Percentiles rank a stretch among this genome's conserved stretches.
Evolutionary conservation across 2,797 vertebrate species (phyloP).

Genomic region (Alauda arvensis): DNA sequence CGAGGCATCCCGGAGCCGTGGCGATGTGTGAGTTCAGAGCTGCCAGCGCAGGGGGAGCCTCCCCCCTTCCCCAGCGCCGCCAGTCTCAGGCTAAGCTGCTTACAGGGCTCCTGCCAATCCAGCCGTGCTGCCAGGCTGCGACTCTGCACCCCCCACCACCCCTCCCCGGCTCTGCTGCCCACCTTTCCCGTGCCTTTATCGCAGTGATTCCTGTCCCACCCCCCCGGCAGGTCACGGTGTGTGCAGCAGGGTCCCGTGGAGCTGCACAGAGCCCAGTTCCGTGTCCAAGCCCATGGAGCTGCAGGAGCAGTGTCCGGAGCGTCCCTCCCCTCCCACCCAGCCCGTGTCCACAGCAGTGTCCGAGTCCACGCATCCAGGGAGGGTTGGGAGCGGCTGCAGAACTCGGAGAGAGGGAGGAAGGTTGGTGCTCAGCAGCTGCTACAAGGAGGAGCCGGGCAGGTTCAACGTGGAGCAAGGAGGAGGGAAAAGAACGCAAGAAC

Average conservation of each 20-base stretch:
- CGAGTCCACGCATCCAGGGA: constrained; percentile 14
- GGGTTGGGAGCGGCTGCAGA: constrained; percentile 1
- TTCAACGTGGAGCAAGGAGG: constrained; percentile 5
- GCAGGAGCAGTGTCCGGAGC: not conserved
- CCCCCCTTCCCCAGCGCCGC: not conserved
- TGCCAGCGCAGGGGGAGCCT: not conserved
- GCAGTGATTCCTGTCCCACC: fast-evolving
- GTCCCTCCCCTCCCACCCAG: not conserved
- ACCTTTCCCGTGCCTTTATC: not conserved
- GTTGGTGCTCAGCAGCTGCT: not conserved
- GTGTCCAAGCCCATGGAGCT: not conserved
- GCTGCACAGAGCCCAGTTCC: not conserved
- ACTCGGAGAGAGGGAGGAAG: constrained; percentile 7
- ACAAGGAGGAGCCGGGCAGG: constrained; percentile 12
- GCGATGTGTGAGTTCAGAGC: not conserved
- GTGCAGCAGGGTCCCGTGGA: not conserved
- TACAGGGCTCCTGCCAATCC: constrained; percentile 2
- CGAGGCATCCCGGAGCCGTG: not conserved
- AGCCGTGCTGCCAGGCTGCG: not conserved
- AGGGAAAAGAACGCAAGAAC: not conserved
- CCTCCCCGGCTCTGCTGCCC: not conserved
- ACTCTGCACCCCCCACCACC: not conserved
- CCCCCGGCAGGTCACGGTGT: not conserved
- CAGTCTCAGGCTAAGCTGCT: constrained; percentile 34
- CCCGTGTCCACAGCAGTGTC: not conserved